These are phyloP conservation scores for Drosophila sulfurigaster DNA, from an alignment of 1,140 invertebrate species.

Conservation along the genomic window DNA sequence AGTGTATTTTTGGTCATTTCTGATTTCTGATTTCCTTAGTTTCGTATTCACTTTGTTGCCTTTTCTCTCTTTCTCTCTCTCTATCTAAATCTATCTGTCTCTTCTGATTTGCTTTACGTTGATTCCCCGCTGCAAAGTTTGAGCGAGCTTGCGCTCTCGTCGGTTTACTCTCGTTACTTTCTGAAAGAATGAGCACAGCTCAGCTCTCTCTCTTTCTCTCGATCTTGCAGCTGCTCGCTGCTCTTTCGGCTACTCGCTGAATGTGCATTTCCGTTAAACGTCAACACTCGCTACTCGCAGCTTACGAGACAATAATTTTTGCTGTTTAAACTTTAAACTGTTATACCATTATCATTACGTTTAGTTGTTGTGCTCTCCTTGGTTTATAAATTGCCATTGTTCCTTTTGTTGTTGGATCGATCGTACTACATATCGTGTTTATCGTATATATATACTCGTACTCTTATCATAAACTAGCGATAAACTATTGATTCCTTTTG, in stretches of 20 bases:
- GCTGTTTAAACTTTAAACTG: constrained; percentile 35
- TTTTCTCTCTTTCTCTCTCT: not conserved
- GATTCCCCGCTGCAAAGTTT: not conserved
- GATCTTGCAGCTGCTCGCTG: not conserved
- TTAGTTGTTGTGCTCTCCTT: constrained; percentile 48
- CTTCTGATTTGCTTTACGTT: constrained; percentile 5
- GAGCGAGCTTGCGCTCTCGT: constrained; percentile 3
- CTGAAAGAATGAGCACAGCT: not conserved
- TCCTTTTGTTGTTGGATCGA: constrained; percentile 57
- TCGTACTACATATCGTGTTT: constrained; percentile 41
- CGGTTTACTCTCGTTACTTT: not conserved
- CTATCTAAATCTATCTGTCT: not conserved
- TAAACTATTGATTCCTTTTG: constrained; percentile 40
- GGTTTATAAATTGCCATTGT: constrained; percentile 37
- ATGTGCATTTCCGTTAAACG: not conserved
- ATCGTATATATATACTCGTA: constrained; percentile 8
- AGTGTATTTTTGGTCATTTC: constrained; percentile 9
- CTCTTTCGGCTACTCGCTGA: not conserved
- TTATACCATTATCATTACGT: constrained; percentile 37
- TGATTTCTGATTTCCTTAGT: constrained; percentile 4
- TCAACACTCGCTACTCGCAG: constrained; percentile 11
- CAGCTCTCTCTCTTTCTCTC: not conserved
- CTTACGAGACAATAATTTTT: constrained; percentile 24
- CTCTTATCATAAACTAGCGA: constrained; percentile 44
- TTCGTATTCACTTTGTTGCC: constrained; percentile 1